Conservation (phyloP, 2,113 vertebrate species). For the Phaethornis superciliosus region DNA sequence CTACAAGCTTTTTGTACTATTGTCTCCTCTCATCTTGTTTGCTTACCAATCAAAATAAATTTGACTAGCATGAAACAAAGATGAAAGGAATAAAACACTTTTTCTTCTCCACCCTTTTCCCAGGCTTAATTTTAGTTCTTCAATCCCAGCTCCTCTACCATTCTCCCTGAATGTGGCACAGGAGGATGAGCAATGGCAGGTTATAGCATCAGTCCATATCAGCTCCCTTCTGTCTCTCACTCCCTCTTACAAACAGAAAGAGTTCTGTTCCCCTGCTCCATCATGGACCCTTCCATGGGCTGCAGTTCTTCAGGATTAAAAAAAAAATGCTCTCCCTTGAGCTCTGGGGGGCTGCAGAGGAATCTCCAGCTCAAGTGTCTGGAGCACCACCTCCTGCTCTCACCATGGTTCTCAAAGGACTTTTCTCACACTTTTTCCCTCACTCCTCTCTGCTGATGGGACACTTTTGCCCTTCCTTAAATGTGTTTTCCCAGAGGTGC, state of each 20-base stretch:
- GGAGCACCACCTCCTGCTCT: not conserved
- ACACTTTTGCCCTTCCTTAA: not conserved
- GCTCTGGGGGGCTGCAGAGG: not conserved
- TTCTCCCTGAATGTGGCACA: rapidly evolving
- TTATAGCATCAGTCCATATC: not conserved
- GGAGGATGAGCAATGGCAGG: rapidly evolving
- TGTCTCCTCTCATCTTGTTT: too few relatives aligned
- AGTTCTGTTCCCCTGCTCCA: not conserved
- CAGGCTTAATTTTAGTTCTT: not conserved
- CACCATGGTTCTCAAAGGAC: not conserved
- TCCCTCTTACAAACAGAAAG: not conserved
- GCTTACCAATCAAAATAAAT: not conserved
- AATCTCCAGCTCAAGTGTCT: not conserved
- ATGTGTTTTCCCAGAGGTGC: not conserved
- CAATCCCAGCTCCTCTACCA: rapidly evolving
- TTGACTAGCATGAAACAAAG: not conserved
- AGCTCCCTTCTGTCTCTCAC: not conserved
- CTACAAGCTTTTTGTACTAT: too few relatives aligned
- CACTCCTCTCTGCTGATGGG: not conserved
- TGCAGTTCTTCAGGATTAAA: not conserved
- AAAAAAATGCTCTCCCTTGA: not conserved
- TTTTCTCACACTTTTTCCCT: not conserved
- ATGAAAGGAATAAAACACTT: not conserved
- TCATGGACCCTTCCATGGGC: rapidly evolving
- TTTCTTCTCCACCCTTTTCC: not conserved